phyloP scores from a whole-genome alignment of 2,797 vertebrate genomes.

The Mallotus villosus region DNA sequence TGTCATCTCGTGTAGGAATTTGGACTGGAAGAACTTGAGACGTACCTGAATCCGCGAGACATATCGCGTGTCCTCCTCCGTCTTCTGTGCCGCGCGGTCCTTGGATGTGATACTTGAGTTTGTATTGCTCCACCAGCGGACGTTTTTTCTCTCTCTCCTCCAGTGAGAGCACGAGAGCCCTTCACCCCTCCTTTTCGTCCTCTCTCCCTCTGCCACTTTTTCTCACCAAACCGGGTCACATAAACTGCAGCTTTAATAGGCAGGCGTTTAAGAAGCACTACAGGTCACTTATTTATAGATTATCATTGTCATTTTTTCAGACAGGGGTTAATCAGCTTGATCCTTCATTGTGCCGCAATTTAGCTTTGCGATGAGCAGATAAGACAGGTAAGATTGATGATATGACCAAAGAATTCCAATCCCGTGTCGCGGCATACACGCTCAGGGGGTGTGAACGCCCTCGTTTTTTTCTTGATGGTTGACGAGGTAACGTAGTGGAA shows the following conservation, averaged over 20 bases:
- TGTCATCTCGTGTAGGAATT: conserved; percentile 15
- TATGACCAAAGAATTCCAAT: conserved; percentile 4
- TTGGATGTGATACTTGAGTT: conserved; percentile 75
- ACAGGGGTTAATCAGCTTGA: conserved; percentile 3
- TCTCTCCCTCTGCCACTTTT: conserved; percentile 17
- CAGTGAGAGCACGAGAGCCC: conserved; percentile 78
- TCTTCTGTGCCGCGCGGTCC: conserved; percentile 72
- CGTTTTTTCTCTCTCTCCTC: conserved; percentile 21
- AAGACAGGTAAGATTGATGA: conserved; percentile 5
- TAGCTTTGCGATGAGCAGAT: not conserved
- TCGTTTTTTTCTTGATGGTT: not conserved
- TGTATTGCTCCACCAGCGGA: conserved; percentile 55
- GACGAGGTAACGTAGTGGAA: not conserved
- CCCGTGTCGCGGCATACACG: not conserved
- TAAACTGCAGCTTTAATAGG: conserved; percentile 8
- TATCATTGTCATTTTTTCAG: not conserved
- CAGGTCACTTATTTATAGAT: conserved; percentile 12
- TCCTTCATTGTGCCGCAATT: not conserved
- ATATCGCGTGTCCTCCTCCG: conserved; percentile 67
- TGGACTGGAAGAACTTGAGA: conserved; percentile 47
- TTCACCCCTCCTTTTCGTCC: conserved; percentile 49
- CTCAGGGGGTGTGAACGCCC: not conserved
- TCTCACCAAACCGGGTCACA: conserved; percentile 20
- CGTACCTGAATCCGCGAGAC: conserved; percentile 81
- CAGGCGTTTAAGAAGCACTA: conserved; percentile 1